Evolutionary conservation across 2,113 vertebrate species (phyloP), one percentile per base, ranked within the genome.

Genomic region (Turdus rufiventris): DNA sequence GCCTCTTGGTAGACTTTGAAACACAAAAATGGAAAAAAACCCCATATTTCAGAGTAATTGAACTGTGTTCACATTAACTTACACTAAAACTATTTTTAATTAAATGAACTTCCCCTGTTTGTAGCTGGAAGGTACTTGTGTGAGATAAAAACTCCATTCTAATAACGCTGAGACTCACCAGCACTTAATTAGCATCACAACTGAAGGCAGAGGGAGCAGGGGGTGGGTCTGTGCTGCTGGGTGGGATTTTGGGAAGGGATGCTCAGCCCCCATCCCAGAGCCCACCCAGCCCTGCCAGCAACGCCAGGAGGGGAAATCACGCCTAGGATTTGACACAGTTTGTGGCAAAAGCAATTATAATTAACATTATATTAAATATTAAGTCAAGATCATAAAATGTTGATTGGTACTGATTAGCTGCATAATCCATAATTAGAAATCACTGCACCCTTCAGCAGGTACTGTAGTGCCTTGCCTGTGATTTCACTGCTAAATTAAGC

Each of bases 281-380:
- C 91, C 82, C 85, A 71, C 74, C 87, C 82, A 66, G 85, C 0
- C 0, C 87, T 0, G 0, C 0, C 0, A 85, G 78, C 83, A 62
- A 57, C 0, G 3, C 63, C 5, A 1, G 50, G 92, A 94, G 50
- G 50, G 12, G 12, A 94, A 95, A 95, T 54, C 63, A 74, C 20
- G 19, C 80, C 91, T 63, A 33, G 76, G 23, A 17, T 87, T 91
- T 85, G 88, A 93, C 96, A 96, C 93, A 82, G 92, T 95, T 96
- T 93, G 93, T 83, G 93, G 92, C 85, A 85, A 97, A 96, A 91
- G 96, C 96, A 97, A 96, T 97, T 96, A 96, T 97, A 94, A 97
- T 97, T 97, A 97, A 96, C 94, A 95, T 96, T 96, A 94, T 97
- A 97, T 96, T 97, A 96, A 97, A 97, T 97, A 97, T 97, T 97